Base-by-base conservation (phyloP, 1,140 invertebrate genomes). In the Cyclina sinensis region DNA sequence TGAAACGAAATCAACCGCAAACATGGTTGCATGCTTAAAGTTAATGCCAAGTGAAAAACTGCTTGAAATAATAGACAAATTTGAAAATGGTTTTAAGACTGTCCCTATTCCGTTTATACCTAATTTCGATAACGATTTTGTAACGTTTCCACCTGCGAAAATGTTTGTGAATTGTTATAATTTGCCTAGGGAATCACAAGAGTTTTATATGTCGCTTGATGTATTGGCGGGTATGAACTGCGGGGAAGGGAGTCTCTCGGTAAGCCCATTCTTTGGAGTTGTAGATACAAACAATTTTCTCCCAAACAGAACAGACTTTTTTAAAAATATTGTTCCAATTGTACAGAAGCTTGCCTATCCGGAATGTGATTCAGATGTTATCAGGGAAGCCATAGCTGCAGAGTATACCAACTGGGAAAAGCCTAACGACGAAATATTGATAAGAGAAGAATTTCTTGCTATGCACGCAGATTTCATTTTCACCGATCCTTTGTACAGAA, bases 191-290 rank as follows among this genome's bases (percentile, higher is more conserved):
- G 27, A 70, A 9, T 57, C 76, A 32, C 12, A 32, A 1, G 35
- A 68, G 0, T 85, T 88, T 30, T 88, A 73, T 54, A 48, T 24
- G n/a, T 83, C 78, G 1, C 51, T 90, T 14, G 89, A 90, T 35
- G 32, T 90, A n/a, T 27, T 90, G 12, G 82, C 74, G 27, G 89
- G 89, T 21, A 85, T 39, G n/a, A 81, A 82, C 16, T 48, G 57
- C 16, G 59, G 32, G 0, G 89, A 90, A 46, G 81, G 76, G 11
- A 73, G 85, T 37, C 46, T 88, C 2, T n/a, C 57, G 1, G 12
- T 86, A 1, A 39, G 37, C 24, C 59, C 54, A 37, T 46, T 59
- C 54, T 57, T 65, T 27, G 54, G 57, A 9, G 51, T 86, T 4
- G 5, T 21, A 35, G 35, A 68, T 24, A 32, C 59, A 2, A 5